Base-by-base conservation (phyloP, 2,113 vertebrate species). In the Pedetes capensis region DNA sequence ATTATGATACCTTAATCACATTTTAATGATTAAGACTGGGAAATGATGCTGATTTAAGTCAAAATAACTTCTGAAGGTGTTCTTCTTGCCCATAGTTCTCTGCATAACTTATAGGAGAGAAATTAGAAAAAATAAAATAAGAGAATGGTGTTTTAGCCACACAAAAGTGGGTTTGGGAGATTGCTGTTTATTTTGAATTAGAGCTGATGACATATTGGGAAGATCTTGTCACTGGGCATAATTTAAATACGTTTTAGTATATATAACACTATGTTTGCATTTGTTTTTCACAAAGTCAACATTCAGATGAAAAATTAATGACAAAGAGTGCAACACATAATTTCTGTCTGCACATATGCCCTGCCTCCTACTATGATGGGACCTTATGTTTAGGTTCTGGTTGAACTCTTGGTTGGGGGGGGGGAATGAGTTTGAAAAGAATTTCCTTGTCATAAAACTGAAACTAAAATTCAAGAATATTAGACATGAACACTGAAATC, bases 1-100 rank as follows among this genome's bases (percentile, higher is more conserved):
- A 76, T 69, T 96, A 64, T 59, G 61, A 72, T 42, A 91, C 6
- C 81, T 87, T 63, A 96, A 96, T 96, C 83, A 89, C 9, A 91
- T 89, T 81, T 93, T 61, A 92, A 93, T 78, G 57, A 74, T 76
- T 78, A 68, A 95, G 51, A 13, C 5, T 69, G 63, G 59, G 17
- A 88, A 89, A 86, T 39, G n/a, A 75, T 71, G 11, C 5, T 78
- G 57, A 95, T 80, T 95, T 75, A 85, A 74, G 59, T 83, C 66
- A 87, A 91, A 96, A 78, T 85, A 83, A 91, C 51, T 8, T 13
- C 22, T 53, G 49, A 93, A 32, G 6, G 5, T 49, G 2, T 78
- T 57, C 94, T 61, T 90, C 37, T 91, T 96, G 49, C 23, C 66
- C 64, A 0, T 0, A 95, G 59, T 32, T 89, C 47, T 44, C 32